Evolutionary conservation across 2,888 invertebrate genomes (phyloP).

Genomic region (Itoplectis maculator): DNA sequence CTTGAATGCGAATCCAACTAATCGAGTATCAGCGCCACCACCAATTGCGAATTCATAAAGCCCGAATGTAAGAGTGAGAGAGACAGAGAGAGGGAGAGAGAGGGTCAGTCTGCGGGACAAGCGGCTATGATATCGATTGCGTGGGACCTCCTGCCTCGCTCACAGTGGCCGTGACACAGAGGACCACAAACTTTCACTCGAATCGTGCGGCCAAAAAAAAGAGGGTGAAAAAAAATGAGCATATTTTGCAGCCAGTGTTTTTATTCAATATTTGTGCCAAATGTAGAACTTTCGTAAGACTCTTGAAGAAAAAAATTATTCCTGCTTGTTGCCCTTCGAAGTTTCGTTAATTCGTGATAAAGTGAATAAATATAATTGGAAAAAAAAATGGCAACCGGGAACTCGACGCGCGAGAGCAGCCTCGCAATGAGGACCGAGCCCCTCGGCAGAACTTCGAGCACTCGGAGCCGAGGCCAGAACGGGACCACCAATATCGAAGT

Average conservation of each 20-base stretch:
- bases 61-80: not conserved
- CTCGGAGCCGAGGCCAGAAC: slow-evolving; percentile 81
- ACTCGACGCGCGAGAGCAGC: slow-evolving; percentile 79
- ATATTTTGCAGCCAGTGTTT: slow-evolving; percentile 18
- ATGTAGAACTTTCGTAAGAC: slow-evolving; percentile 39
- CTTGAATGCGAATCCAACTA: slow-evolving; percentile 48
- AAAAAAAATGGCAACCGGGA: slow-evolving; percentile 72
- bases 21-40: slow-evolving; percentile 39
- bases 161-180: slow-evolving; percentile 54
- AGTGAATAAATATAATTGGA: not conserved
- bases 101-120: not conserved
- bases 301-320: slow-evolving; percentile 5
- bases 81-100: not conserved
- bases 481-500: slow-evolving; percentile 82
- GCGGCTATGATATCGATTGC: slow-evolving; percentile 48
- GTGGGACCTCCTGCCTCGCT: slow-evolving; percentile 4
- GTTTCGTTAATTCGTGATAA: slow-evolving; percentile 14
- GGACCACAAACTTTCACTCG: slow-evolving; percentile 44
- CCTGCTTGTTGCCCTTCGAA: not conserved
- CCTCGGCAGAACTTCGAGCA: slow-evolving; percentile 80
- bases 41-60: slow-evolving; percentile 38
- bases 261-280: slow-evolving; percentile 61
- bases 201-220: slow-evolving; percentile 35
- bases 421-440: slow-evolving; percentile 83
- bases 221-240: slow-evolving; percentile 31